Base-by-base conservation (phyloP, 2,113 vertebrate species). In the Syngnathus scovelli region DNA sequence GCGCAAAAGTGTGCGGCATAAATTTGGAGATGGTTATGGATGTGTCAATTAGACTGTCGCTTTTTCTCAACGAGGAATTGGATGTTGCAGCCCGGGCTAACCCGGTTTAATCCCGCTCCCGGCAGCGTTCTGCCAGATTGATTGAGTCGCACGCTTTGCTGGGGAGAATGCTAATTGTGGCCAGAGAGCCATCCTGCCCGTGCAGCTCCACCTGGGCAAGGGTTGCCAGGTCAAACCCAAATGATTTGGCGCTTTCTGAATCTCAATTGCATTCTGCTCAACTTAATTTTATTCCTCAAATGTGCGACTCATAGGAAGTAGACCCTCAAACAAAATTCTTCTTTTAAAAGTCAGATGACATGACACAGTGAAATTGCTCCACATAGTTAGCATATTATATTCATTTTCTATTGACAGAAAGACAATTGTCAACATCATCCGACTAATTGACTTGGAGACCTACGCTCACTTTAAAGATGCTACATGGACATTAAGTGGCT, bases 101-200 rank as follows among this genome's bases (percentile, higher is more conserved):
- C 75, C 75, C 15, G 6, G 76, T 71, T 70, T 80, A 78, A 82
- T 85, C 68, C 80, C n/a, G 10, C 54, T 78, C 83, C 76, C 76
- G n/a, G 52, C 1, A 62, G 78, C 70, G 46, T 41, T 70, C 58
- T 56, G 65, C 70, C 44, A 74, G 80, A 74, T 52, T 76, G 76
- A 85, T 81, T 70, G 68, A 76, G 83, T 64, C 41, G 6, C 63
- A 65, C 56, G 69, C 58, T 80, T 82, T 75, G 72, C 74, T 56
- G 78, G 61, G 74, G 80, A 76, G 71, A 85, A 79, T 81, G 75
- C 74, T 85, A 79, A 51, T 69, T 76, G 78, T 70, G 72, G 72
- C 77, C 73, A 77, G 71, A 74, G 56, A 72, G 76, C 79, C 83
- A 83, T 33, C 79, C 79, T 83, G 81, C 78, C 70, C 61, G 36